phyloP scores from a whole-genome alignment of 1,140 invertebrate species.

The Scaptomyza montana region DNA sequence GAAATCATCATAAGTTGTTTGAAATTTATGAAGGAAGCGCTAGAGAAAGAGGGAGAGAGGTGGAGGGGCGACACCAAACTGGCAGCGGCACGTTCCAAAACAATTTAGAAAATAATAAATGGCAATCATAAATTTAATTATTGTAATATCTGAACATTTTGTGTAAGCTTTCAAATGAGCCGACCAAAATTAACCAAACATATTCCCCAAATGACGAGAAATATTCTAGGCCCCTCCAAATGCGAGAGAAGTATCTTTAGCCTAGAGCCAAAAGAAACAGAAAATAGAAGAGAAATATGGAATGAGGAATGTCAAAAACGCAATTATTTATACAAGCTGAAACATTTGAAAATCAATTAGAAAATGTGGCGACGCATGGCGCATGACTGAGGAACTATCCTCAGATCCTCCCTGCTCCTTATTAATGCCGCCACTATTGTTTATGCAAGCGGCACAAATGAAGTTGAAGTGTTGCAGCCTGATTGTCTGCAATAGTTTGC shows the following conservation, averaged over 20 bases:
- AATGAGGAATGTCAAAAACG: constrained; percentile 75
- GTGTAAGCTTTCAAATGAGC: constrained; percentile 58
- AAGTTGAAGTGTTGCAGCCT: constrained; percentile 70
- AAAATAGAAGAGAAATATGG: constrained; percentile 13
- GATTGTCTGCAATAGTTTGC: constrained; percentile 56
- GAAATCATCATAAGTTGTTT: constrained; percentile 56
- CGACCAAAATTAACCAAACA: constrained; percentile 38
- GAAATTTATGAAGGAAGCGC: constrained; percentile 60
- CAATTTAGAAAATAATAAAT: constrained; percentile 83
- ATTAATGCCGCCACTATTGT: constrained; percentile 42
- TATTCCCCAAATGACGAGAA: constrained; percentile 20
- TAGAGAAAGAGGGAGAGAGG: not conserved
- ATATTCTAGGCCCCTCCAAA: too few relatives aligned
- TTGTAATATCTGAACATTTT: constrained; percentile 73
- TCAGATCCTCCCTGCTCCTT: constrained; percentile 19
- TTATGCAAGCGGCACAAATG: constrained; percentile 80
- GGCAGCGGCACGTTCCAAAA: constrained; percentile 76
- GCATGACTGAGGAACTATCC: constrained; percentile 48
- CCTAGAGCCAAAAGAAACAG: too few relatives aligned
- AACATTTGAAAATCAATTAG: constrained; percentile 84
- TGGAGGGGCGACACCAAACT: constrained; percentile 3
- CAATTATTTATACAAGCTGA: constrained; percentile 83
- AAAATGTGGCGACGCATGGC: constrained; percentile 83
- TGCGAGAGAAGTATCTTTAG: too few relatives aligned
- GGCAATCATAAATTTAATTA: constrained; percentile 83